phyloP scores from a whole-genome alignment of 2,113 vertebrate genomes.

The Psophia crepitans region DNA sequence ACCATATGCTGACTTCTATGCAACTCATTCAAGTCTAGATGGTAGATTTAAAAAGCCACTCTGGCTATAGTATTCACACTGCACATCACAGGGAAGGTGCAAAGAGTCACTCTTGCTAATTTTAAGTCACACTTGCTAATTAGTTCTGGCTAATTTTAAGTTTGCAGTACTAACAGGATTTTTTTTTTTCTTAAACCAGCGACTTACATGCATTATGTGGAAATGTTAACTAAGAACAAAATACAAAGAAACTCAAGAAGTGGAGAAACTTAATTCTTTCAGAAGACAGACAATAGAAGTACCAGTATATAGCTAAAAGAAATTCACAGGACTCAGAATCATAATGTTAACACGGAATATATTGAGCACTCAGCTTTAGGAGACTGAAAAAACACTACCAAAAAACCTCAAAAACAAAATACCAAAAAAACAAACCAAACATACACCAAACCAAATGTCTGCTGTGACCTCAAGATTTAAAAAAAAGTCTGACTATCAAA shows the following conservation, averaged over 20 bases:
- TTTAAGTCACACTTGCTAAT: neutral
- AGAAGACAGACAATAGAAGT: neutral
- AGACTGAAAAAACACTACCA: neutral
- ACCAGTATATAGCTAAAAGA: neutral
- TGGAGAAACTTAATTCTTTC: neutral
- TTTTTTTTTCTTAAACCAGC: neutral
- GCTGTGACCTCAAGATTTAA: neutral
- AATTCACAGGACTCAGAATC: neutral
- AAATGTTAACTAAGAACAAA: neutral
- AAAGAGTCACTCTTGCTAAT: neutral
- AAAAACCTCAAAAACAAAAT: neutral
- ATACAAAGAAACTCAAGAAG: neutral
- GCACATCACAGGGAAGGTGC: neutral
- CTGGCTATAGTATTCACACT: neutral
- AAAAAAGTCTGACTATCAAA: neutral
- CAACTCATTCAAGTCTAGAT: neutral
- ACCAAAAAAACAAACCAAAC: neutral
- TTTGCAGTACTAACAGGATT: neutral
- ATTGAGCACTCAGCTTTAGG: neutral
- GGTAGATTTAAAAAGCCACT: neutral
- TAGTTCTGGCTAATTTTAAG: neutral
- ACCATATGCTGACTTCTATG: neutral
- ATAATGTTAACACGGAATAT: neutral
- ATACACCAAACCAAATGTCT: neutral
- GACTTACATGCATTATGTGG: neutral